Base-by-base conservation (phyloP, 35 echinoderm and acorn worm genomes). In the Heliocidaris erythrogramma region DNA sequence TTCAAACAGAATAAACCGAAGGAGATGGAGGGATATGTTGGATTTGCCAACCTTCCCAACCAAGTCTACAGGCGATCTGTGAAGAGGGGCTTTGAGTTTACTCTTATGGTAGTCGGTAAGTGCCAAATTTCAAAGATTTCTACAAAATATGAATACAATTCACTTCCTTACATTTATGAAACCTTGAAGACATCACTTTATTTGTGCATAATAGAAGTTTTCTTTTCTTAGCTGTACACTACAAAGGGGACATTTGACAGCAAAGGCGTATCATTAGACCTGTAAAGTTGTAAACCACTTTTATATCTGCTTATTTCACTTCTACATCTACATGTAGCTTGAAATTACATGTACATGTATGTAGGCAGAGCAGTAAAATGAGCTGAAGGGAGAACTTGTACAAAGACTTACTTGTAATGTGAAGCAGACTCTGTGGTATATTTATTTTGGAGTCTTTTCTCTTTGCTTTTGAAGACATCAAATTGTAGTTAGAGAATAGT, bases 41-140 rank as follows among this genome's bases (percentile, higher is more conserved):
- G 98, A 29, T 99, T 97, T 95, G 98, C 98, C 32, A 99, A 99
- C 94, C 94, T 99, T 27, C 98, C 96, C 2, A 99, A 99, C 78
- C 96, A 97, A 86, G 98, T 97, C 5, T 99, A 97, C 85, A 92
- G 98, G 61, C 91, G 98, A 87, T 99, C 96, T 24, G 96, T 99
- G 59, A 97, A 96, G 86, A 94, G 93, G 16, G 98, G 98, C 4
- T 99, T 99, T 91, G 98, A 99, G 85, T 99, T 97, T 50, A 99
- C 98, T 60, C 94, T 99, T 9, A 99, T 99, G 98, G 98, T 99
- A 61, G 98, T 99, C 13, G 98, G 98, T 99, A 95, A 96, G 97
- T 96, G 60, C 65, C 21, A n/a, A 78, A n/a, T 60, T 60, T 29
- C 14, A 78, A 78, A 27, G n/a, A 78, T 78, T 78, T 78, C 18